These are phyloP conservation scores for Oryzias dopingdopingensis DNA, from an alignment of 2,797 vertebrate species.

Conservation along the genomic window DNA sequence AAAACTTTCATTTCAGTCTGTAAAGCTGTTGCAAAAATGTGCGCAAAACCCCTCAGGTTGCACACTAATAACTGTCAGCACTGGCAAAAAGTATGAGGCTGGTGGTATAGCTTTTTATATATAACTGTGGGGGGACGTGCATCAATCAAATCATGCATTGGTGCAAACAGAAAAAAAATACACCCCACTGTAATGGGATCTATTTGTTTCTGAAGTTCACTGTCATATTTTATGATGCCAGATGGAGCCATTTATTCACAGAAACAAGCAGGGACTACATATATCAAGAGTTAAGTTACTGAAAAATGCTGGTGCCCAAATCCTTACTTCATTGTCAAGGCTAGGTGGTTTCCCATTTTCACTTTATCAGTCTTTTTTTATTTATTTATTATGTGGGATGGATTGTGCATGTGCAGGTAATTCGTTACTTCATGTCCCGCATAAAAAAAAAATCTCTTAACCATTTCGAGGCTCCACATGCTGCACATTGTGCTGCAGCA, in stretches of 20 bases:
- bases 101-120: neutral
- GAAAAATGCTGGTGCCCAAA: slow-evolving; percentile 17
- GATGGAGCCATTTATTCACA: slow-evolving; percentile 1
- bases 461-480: neutral
- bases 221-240: slow-evolving; percentile 7
- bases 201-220: neutral
- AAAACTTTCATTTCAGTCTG: neutral
- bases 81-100: neutral
- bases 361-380: neutral
- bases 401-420: slow-evolving; percentile 1
- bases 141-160: neutral
- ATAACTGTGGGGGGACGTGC: neutral
- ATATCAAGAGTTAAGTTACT: slow-evolving; percentile 21
- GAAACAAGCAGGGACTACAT: slow-evolving; percentile 6
- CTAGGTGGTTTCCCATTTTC: neutral
- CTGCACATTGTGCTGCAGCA: neutral
- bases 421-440: neutral
- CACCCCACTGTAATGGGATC: neutral
- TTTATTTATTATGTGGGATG: slow-evolving; percentile 1
- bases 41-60: neutral
- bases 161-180: no score
- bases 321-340: slow-evolving; percentile 13
- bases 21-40: no score
- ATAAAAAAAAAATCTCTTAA: neutral
- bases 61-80: neutral